Conservation (phyloP, 1,140 invertebrate species). For the Drosophila ambigua region DNA sequence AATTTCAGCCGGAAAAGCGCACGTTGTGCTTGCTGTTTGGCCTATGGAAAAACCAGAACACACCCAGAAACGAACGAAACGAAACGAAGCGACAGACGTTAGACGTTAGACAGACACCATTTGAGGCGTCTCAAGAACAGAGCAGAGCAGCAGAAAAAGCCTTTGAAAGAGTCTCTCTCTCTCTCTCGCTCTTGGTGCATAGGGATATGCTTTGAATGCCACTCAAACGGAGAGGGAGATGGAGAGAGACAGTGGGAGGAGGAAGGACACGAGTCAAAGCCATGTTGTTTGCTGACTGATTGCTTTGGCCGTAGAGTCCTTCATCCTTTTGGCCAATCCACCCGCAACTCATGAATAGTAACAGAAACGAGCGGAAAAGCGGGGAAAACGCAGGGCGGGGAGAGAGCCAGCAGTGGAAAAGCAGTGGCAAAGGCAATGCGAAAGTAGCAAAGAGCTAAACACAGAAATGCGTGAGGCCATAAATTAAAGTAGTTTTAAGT, state of each 20-base stretch:
- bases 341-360: conserved; percentile 31
- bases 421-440: too few species aligned
- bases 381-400: not conserved
- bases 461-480: conserved; percentile 78
- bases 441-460: conserved; percentile 46
- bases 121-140: too few species aligned
- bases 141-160: too few species aligned
- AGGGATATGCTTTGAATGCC: conserved; percentile 27
- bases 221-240: conserved; percentile 4
- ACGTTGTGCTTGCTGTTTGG: conserved; percentile 3
- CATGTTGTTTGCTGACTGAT: conserved; percentile 73
- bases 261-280: conserved; percentile 49
- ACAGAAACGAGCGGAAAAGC: conserved; percentile 46
- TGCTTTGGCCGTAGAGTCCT: conserved; percentile 49
- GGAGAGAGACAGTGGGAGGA: conserved; percentile 16
- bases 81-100: too few species aligned
- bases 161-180: too few species aligned
- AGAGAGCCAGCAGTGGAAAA: too few species aligned
- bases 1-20: conserved; percentile 38
- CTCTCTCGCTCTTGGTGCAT: too few species aligned
- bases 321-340: conserved; percentile 5
- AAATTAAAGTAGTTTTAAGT: conserved; percentile 82
- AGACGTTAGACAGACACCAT: too few species aligned
- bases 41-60: not conserved
- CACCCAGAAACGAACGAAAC: too few species aligned